phyloP scores from a whole-genome alignment of 2,888 invertebrate genomes.

The Yponomeuta cagnagella region DNA sequence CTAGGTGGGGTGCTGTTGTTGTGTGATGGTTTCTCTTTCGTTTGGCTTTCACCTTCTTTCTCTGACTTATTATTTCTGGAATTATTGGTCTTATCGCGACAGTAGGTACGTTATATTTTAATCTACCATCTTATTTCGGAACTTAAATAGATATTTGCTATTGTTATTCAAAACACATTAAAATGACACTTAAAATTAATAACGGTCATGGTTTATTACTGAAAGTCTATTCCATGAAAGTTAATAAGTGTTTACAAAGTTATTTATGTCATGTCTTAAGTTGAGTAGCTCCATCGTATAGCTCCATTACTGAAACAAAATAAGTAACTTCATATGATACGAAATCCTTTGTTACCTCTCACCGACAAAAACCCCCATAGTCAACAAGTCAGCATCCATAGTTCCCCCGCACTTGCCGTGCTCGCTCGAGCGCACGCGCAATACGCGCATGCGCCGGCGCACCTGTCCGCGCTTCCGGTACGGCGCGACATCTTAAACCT shows the following conservation, averaged over 20 bases:
- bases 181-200: no score
- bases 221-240: no score
- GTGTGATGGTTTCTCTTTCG: background rate
- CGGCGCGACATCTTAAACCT: background rate
- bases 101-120: no score
- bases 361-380: background rate
- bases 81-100: background rate
- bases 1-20: background rate
- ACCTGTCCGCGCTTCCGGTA: conserved; percentile 39
- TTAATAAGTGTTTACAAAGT: no score
- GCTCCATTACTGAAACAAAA: no score
- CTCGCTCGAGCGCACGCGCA: conserved; percentile 36
- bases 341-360: background rate
- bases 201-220: no score
- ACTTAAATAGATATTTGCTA: no score
- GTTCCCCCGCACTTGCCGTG: background rate
- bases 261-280: no score
- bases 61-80: background rate
- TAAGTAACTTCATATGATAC: background rate
- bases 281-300: no score
- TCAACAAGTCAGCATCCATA: background rate
- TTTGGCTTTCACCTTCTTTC: conserved; percentile 1
- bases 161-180: no score
- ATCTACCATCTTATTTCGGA: no score
- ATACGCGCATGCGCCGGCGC: conserved; percentile 48